phyloP scores from a whole-genome alignment of 2,113 vertebrate genomes.

The Zeus faber region DNA sequence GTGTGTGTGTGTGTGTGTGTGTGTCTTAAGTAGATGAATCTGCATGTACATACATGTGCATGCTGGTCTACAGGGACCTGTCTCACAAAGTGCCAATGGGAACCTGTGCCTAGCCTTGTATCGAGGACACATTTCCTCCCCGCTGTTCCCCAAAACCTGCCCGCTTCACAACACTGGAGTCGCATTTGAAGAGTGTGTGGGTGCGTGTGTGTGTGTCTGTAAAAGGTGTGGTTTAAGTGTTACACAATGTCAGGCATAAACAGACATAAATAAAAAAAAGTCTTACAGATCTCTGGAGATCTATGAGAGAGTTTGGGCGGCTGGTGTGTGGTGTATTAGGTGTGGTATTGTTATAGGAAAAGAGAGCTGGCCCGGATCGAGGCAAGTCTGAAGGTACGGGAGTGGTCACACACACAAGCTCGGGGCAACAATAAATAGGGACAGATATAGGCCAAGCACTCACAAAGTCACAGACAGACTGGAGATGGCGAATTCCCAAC shows the following conservation, averaged over 20 bases:
- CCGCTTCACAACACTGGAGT: not conserved
- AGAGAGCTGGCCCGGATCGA: not conserved
- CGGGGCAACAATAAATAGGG: too few species aligned
- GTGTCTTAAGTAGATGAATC: not conserved
- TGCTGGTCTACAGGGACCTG: not conserved
- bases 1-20: not conserved
- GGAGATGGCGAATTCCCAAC: too few species aligned
- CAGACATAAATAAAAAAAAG: too few species aligned
- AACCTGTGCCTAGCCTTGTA: not conserved
- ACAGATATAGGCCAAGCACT: too few species aligned
- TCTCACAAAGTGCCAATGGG: not conserved
- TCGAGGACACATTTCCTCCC: slow-evolving; percentile 3
- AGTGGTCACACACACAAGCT: not conserved
- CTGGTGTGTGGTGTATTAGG: slow-evolving; percentile 4
- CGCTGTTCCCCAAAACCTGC: not conserved
- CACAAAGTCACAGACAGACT: too few species aligned
- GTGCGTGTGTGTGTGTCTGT: slow-evolving; percentile 6
- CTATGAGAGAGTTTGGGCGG: too few species aligned
- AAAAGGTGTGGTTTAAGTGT: too few species aligned
- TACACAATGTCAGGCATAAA: too few species aligned
- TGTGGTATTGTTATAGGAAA: not conserved
- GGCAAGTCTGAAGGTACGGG: not conserved
- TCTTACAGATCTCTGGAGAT: too few species aligned
- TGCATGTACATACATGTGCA: not conserved
- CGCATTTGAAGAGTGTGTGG: not conserved